Evolutionary conservation across 1,140 invertebrate species (phyloP), one percentile per base, ranked within the genome.

Genomic region (Apis dorsata): DNA sequence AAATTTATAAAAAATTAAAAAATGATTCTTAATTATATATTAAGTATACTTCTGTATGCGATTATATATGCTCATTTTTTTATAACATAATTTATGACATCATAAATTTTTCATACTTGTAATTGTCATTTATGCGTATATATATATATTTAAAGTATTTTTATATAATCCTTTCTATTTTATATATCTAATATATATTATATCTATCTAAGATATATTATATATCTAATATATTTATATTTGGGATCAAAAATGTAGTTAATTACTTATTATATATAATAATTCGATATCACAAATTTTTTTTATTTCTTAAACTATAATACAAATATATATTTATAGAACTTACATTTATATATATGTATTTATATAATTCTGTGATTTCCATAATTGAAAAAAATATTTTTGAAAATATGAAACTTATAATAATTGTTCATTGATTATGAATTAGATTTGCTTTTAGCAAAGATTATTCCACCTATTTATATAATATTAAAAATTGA

Each of bases 161-260:
- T 65, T 74, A 34, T 74, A 63, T 9, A 28, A 51, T 51, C 59
- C 68, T 75, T 66, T 75, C 0, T 44, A 44, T 81, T 28, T 53
- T 68, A 34, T 34, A 34, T 34, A 34, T 34, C 24, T 24, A 59
- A 24, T 24, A 66, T 44, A 51, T 81, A 49, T 53, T 68, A 34
- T 34, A 34, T 34, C n/a, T n/a, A n/a, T n/a, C 24, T 24, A 59
- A 24, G 24, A 66, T 44, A 51, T 81, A 49, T 53, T 68, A 34
- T 34, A 34, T 34, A 34, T 34, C 34, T 34, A 59, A 24, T 44
- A 66, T 44, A 66, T 81, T 75, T 59, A 71, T 53, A 53, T 71
- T 10, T 70, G 13, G 2, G 66, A 55, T 15, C 55, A 79, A 44
- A 55, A 55, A 57, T 7, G 19, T 17, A 17, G 53, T 49, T 74